Percentiles rank a stretch among this genome's conserved stretches.
Evolutionary conservation across 1,140 invertebrate species (phyloP).

Genomic region (Antheraea pernyi): DNA sequence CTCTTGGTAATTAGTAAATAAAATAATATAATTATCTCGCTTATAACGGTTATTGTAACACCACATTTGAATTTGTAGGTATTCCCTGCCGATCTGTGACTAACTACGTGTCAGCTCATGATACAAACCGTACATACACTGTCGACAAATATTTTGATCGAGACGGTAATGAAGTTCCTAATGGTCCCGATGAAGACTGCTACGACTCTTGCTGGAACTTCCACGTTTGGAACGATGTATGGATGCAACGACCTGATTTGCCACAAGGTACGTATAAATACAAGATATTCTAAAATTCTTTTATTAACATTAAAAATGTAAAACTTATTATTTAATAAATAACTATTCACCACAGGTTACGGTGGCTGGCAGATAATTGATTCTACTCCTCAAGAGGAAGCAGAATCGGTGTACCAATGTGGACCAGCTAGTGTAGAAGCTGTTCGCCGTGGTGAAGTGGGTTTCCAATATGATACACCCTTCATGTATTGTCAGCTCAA

Average conservation of each 20-base stretch:
- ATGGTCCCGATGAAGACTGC: conserved; percentile 81
- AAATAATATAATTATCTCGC: conserved; percentile 7
- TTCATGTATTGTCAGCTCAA: conserved; percentile 91
- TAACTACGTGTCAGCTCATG: conserved; percentile 89
- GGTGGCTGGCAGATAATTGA: conserved; percentile 91
- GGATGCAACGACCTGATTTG: conserved; percentile 88
- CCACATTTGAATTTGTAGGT: conserved; percentile 62
- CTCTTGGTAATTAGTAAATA: conserved; percentile 65
- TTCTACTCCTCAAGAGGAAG: conserved; percentile 88
- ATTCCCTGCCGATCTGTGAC: conserved; percentile 87
- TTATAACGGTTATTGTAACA: conserved; percentile 5
- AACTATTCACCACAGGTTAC: conserved; percentile 74
- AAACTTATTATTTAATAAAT: neutral
- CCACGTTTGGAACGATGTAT: conserved; percentile 92
- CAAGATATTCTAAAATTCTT: neutral
- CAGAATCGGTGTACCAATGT: conserved; percentile 83
- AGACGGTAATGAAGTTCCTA: conserved; percentile 82
- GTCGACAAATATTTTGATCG: conserved; percentile 85
- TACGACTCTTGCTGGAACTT: conserved; percentile 87
- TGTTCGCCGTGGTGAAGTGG: conserved; percentile 86
- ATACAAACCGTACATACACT: conserved; percentile 85
- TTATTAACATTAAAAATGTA: neutral
- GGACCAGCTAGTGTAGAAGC: conserved; percentile 87
- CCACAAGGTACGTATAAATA: conserved; percentile 72
- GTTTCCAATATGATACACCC: conserved; percentile 86